Base-by-base conservation (phyloP, 1,140 invertebrate species). In the Antheraea mylitta region DNA sequence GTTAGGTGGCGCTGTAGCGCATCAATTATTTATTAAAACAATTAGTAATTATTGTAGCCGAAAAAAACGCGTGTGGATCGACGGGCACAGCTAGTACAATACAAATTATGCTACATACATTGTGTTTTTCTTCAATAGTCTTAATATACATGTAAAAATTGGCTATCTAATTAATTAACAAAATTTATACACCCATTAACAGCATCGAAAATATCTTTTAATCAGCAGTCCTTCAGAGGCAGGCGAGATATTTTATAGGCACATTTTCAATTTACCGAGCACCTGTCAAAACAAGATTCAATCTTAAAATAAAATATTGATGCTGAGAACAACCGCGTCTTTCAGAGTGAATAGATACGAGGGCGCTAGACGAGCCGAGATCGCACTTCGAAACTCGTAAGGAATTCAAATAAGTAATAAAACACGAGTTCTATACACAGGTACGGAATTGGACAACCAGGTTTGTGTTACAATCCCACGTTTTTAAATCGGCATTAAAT, bases 301-400 rank as follows among this genome's bases (percentile, higher is more conserved):
- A 58, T 66, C 64, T 58, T 66, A 30, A 65, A 65, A 65, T 66
- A 66, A 66, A 58, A 66, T 66, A 66, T 66, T 66, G 64, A 66
- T 66, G 19, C 18, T 66, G 13, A 45, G 42, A 64, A 64, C 37
- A 64, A 42, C n/a, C 38, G 37, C 63, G 18, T 36, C 30, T 45
- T 48, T 64, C 63, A 18, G 63, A 42, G 8, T 37, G 60, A 62
- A 36, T 36, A 63, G 61, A 30, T 7, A 53, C 45, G 45, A 53
- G 0, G 61, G 22, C 30, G 19, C n/a, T 36, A 61, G 59, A 22
- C 61, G 61, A 63, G 16, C 45, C 16, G 19, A 37, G 61, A 63
- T 63, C 30, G 37, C 30, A 37, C 16, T n/a, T 36, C 61, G 61
- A 36, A 53, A 63, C 37, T 30, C 61, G 61, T 63, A n/a, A 63